Conservation (phyloP, 1,140 invertebrate genomes). For the Ips typographus region DNA sequence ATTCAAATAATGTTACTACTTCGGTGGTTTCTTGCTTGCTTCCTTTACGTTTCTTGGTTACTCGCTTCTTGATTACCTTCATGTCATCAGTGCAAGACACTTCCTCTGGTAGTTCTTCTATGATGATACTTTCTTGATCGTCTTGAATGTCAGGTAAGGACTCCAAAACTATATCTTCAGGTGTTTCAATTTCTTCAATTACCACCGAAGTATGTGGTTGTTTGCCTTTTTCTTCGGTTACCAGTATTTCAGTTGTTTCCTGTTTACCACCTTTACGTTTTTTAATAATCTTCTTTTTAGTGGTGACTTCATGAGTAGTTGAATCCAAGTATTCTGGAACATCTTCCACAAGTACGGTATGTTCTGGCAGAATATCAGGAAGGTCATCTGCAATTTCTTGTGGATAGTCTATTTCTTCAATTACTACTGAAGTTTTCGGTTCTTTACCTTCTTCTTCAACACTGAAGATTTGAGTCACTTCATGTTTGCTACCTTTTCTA, state of each 20-base stretch:
- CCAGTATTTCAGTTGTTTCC: conserved; percentile 48
- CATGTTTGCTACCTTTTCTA: conserved; percentile 45
- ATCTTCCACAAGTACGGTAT: conserved; percentile 47
- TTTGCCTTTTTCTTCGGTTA: conserved; percentile 47
- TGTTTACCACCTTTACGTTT: conserved; percentile 45
- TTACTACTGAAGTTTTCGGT: conserved; percentile 47
- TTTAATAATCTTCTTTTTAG: conserved; percentile 48
- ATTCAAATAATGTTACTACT: conserved; percentile 55
- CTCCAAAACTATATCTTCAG: conserved; percentile 19
- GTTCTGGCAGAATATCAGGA: conserved; percentile 34
- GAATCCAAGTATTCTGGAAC: conserved; percentile 50
- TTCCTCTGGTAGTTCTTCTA: conserved; percentile 33
- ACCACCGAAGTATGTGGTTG: conserved; percentile 47
- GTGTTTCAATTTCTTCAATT: conserved; percentile 50
- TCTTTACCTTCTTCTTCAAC: conserved; percentile 48
- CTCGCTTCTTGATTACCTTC: conserved; percentile 33
- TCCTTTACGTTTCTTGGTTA: conserved; percentile 49
- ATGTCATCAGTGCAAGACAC: conserved; percentile 49
- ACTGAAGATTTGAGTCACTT: conserved; percentile 46
- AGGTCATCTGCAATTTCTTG: conserved; percentile 33
- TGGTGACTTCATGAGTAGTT: conserved; percentile 42
- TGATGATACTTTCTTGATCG: conserved; percentile 15
- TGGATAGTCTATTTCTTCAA: conserved; percentile 39
- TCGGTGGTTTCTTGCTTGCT: conserved; percentile 54
- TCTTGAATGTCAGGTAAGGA: conserved; percentile 5